These are phyloP conservation scores for Leptonema lineaticorne DNA, from an alignment of 1,140 invertebrate species.

Conservation along the genomic window DNA sequence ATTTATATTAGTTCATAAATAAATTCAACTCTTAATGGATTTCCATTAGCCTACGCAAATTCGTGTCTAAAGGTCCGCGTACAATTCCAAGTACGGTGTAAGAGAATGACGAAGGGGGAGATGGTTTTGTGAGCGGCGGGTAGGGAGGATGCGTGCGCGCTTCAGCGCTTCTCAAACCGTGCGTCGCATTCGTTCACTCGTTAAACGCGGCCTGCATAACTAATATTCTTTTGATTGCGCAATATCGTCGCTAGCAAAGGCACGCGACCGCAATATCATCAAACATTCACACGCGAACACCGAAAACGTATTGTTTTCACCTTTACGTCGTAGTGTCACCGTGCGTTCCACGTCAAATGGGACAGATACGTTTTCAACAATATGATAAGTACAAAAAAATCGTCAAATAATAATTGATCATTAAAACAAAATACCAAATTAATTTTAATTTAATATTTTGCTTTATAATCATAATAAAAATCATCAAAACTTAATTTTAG, in stretches of 20 bases:
- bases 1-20: slow-evolving; percentile 11
- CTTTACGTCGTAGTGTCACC: background rate
- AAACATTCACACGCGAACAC: background rate
- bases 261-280: background rate
- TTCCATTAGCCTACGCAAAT: slow-evolving; percentile 14
- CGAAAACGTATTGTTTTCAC: background rate
- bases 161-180: background rate
- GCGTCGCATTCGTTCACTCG: background rate
- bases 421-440: no score
- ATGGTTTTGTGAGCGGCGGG: background rate
- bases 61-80: background rate
- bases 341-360: background rate
- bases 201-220: background rate
- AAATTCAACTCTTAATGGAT: slow-evolving; percentile 11
- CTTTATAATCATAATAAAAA: no score
- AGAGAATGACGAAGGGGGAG: no score
- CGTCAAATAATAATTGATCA: no score
- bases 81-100: no score
- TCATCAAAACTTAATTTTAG: no score
- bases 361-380: background rate
- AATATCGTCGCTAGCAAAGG: slow-evolving; percentile 1
- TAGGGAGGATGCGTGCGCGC: background rate
- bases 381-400: no score
- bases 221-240: background rate
- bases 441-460: no score